Evolutionary conservation across 1,140 invertebrate genomes (phyloP).

Genomic region (Asobara japonica): DNA sequence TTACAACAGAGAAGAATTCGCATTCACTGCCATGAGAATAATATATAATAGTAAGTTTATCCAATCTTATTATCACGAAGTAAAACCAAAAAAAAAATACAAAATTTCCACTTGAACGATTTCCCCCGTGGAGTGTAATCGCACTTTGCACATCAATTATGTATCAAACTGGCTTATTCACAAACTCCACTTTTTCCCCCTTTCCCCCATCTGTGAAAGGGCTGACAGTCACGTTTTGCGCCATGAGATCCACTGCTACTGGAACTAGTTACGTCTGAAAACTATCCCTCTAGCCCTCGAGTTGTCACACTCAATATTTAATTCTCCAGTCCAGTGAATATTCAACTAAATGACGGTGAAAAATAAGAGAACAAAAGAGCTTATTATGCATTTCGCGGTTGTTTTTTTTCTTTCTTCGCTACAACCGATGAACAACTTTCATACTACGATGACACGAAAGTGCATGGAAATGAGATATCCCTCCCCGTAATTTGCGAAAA

Average conservation of each 20-base stretch:
- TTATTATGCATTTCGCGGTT: not conserved
- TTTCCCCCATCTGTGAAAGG: not conserved
- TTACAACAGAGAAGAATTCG: too few species aligned
- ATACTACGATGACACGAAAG: not conserved
- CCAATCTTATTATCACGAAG: too few species aligned
- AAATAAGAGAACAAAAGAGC: not conserved
- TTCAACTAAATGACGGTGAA: not conserved
- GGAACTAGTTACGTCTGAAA: constrained; percentile 11
- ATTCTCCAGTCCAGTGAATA: not conserved
- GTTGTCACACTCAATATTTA: not conserved
- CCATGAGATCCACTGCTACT: not conserved
- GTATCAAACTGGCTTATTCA: not conserved
- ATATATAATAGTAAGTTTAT: too few species aligned
- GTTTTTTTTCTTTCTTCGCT: not conserved
- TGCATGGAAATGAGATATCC: not conserved
- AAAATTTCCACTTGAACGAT: too few species aligned
- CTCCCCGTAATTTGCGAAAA: not conserved
- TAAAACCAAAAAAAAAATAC: too few species aligned
- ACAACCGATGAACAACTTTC: not conserved
- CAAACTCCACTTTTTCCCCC: not conserved
- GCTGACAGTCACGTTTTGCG: not conserved
- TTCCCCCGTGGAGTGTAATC: not conserved
- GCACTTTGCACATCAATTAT: not conserved
- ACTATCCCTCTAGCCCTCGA: not conserved
- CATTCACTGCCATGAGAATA: too few species aligned